Evolutionary conservation across 2,113 vertebrate genomes (phyloP).

Genomic region (Garra rufa): DNA sequence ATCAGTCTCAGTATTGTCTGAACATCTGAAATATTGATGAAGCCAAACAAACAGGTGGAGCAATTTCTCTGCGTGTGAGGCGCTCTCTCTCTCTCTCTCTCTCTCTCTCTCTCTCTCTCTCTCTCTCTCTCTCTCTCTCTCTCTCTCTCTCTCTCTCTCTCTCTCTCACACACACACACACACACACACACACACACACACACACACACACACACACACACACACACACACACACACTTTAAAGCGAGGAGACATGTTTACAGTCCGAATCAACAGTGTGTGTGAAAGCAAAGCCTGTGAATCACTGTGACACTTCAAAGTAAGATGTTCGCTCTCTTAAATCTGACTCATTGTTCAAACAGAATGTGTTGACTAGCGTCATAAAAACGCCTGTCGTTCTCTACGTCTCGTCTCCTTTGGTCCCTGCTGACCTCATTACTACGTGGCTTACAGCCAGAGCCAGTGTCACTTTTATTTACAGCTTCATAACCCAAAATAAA

Average conservation of each 20-base stretch:
- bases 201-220: too few species aligned
- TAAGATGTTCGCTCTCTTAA: slow-evolving; percentile 59
- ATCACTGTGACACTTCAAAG: slow-evolving; percentile 64
- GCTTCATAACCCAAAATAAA: background rate
- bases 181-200: too few species aligned
- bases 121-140: background rate
- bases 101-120: background rate
- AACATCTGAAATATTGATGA: slow-evolving; percentile 7
- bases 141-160: background rate
- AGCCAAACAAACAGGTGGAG: background rate
- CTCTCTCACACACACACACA: too few species aligned
- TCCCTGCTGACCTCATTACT: slow-evolving; percentile 66
- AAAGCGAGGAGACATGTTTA: background rate
- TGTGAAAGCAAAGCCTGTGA: slow-evolving; percentile 55
- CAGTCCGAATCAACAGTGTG: background rate
- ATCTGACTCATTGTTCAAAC: slow-evolving; percentile 39
- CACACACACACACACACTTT: background rate
- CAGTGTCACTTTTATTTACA: slow-evolving; percentile 21
- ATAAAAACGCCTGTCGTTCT: slow-evolving; percentile 9
- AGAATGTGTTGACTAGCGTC: slow-evolving; percentile 33
- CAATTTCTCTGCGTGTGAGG: background rate
- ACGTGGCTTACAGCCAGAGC: slow-evolving; percentile 57
- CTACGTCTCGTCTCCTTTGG: slow-evolving; percentile 28
- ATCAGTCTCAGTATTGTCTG: background rate
- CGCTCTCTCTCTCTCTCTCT: background rate